A percentile compares a stretch with the other conserved stretches of the same genome.
phyloP scores from a whole-genome alignment of 2,113 vertebrate genomes.

The Phaethornis superciliosus region DNA sequence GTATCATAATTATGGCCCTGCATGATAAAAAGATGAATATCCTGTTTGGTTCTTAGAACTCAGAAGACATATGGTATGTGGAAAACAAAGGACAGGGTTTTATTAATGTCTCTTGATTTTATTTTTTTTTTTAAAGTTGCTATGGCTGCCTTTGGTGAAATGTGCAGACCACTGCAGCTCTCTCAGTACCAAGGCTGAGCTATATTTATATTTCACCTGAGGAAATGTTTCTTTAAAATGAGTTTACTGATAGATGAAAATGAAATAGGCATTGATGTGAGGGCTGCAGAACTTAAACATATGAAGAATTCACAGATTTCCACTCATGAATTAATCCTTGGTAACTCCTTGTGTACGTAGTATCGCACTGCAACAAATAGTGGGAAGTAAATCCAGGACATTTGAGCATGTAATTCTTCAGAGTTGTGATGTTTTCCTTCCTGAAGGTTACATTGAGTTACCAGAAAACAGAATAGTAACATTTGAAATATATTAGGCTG shows the following conservation, averaged over 20 bases:
- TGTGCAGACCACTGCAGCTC: neutral
- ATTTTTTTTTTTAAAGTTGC: neutral
- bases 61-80: accelerated
- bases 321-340: neutral
- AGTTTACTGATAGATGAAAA: neutral
- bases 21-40: neutral
- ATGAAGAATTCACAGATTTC: neutral
- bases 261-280: neutral
- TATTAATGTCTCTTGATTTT: neutral
- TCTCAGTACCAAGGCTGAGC: neutral
- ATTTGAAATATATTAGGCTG: neutral
- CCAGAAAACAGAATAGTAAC: neutral
- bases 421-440: neutral
- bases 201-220: neutral
- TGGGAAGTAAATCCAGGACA: neutral
- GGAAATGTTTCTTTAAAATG: neutral
- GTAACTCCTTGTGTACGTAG: neutral
- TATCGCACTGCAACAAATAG: neutral
- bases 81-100: neutral
- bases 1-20: neutral
- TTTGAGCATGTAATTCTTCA: neutral
- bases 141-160: neutral
- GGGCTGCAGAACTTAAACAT: neutral
- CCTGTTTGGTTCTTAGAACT: neutral
- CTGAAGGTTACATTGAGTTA: neutral